phyloP scores from a whole-genome alignment of 1,140 invertebrate genomes.

The Spodoptera litura region DNA sequence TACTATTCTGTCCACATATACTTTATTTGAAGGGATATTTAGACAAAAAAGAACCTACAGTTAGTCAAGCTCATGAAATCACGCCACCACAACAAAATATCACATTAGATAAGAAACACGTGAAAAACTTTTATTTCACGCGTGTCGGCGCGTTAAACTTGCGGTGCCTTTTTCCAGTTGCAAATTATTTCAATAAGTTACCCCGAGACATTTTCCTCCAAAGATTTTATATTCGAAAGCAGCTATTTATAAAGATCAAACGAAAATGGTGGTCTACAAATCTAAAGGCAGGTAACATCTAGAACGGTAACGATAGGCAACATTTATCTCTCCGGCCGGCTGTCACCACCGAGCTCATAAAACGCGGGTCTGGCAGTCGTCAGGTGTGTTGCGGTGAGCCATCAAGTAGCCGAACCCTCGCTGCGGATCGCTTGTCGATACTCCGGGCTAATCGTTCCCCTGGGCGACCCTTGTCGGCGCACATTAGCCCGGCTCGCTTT shows the following conservation, averaged over 20 bases:
- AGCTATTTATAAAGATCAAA: slow-evolving; percentile 44
- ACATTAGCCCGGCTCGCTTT: slow-evolving; percentile 34
- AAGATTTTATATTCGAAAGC: slow-evolving; percentile 36
- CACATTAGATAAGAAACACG: too few species aligned
- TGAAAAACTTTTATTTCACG: too few species aligned
- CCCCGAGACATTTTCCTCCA: background rate
- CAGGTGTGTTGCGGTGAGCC: slow-evolving; percentile 43
- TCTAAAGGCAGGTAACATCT: slow-evolving; percentile 31
- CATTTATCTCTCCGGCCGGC: slow-evolving; percentile 36
- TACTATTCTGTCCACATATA: too few species aligned
- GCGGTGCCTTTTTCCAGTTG: background rate
- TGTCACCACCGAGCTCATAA: slow-evolving; percentile 40
- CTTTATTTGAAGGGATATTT: too few species aligned
- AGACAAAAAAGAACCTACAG: too few species aligned
- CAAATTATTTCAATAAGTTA: slow-evolving; percentile 41
- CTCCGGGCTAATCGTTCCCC: slow-evolving; percentile 51
- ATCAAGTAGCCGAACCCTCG: slow-evolving; percentile 18
- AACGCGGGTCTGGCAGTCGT: slow-evolving; percentile 40
- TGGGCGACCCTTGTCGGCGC: slow-evolving; percentile 44
- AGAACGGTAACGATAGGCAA: slow-evolving; percentile 18
- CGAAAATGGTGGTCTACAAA: slow-evolving; percentile 37
- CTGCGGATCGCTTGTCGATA: slow-evolving; percentile 48
- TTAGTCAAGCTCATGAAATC: too few species aligned
- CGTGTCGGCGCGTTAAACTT: slow-evolving; percentile 9
- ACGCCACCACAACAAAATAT: too few species aligned